Evolutionary conservation across 2,888 invertebrate species (phyloP).

Genomic region (Caenorhabditis sp.): DNA sequence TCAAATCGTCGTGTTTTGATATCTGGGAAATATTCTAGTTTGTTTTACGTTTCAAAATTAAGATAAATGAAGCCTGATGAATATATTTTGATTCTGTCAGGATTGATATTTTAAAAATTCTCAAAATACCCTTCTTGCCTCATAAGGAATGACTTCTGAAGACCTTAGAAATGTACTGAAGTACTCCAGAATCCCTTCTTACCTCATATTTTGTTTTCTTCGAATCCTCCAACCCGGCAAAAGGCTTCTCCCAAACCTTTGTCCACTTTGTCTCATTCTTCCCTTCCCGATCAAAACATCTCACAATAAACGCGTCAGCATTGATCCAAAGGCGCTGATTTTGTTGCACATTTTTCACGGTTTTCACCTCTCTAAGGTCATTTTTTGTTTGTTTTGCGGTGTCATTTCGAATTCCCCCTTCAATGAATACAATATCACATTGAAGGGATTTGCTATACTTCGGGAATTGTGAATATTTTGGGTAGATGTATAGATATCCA

Average conservation of each 20-base stretch:
- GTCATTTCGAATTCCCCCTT: background rate
- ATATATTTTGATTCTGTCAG: no score
- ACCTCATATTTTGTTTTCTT: conserved; percentile 34
- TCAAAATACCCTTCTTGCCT: no score
- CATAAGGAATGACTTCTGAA: no score
- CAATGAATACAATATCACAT: background rate
- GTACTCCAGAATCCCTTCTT: no score
- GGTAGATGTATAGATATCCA: background rate
- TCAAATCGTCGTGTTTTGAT: conserved; percentile 17
- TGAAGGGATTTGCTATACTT: background rate
- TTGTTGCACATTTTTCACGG: background rate
- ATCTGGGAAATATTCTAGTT: conserved; percentile 12
- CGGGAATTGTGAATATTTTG: background rate
- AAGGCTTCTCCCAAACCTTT: conserved; percentile 45
- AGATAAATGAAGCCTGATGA: no score
- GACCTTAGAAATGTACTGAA: no score
- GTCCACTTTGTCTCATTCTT: background rate
- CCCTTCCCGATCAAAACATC: background rate
- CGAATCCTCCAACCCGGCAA: conserved; percentile 40
- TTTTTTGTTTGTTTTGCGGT: background rate
- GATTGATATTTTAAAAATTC: no score
- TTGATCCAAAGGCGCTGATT: background rate
- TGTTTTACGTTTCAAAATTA: no score
- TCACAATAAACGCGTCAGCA: background rate
- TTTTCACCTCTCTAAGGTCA: background rate